Percentiles rank a stretch among this genome's conserved stretches.
phyloP scores from a whole-genome alignment of 2,888 invertebrate genomes.

The Oscheius sp. region DNA sequence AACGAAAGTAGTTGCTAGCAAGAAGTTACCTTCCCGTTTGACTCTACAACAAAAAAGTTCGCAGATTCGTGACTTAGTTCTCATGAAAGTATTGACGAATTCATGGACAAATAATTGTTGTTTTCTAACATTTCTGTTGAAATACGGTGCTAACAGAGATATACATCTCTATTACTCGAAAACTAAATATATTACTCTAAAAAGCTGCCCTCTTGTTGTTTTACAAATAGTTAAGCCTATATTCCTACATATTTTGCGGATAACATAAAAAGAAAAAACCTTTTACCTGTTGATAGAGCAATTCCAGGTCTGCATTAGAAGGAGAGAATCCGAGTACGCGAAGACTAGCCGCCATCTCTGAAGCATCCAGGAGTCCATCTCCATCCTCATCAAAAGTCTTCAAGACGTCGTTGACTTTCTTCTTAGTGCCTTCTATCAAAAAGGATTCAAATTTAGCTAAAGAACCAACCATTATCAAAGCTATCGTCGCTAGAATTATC shows the following conservation, averaged over 20 bases:
- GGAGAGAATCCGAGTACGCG: constrained; percentile 50
- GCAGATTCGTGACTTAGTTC: too few species aligned
- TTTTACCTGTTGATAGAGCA: constrained; percentile 30
- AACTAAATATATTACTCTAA: too few species aligned
- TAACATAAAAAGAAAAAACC: constrained; percentile 34
- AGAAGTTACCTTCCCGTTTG: too few species aligned
- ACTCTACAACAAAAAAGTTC: too few species aligned
- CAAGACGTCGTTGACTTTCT: constrained; percentile 44
- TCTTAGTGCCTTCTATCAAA: constrained; percentile 28
- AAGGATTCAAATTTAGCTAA: neutral
- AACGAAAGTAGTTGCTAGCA: too few species aligned
- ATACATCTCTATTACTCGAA: too few species aligned
- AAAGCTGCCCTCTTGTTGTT: constrained; percentile 22
- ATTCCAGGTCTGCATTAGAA: constrained; percentile 43
- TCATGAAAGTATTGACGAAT: too few species aligned
- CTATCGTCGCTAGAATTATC: constrained; percentile 29
- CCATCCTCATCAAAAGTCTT: constrained; percentile 56
- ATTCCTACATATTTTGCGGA: too few species aligned
- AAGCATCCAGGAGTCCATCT: constrained; percentile 42
- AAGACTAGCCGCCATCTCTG: constrained; percentile 46
- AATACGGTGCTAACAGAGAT: too few species aligned
- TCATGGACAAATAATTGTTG: too few species aligned
- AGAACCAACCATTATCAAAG: constrained; percentile 29
- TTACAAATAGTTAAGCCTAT: constrained; percentile 3
- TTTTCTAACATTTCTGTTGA: too few species aligned